Base-by-base conservation (phyloP, 64 coral and sea anemone species). In the Pachyseris speciosa region DNA sequence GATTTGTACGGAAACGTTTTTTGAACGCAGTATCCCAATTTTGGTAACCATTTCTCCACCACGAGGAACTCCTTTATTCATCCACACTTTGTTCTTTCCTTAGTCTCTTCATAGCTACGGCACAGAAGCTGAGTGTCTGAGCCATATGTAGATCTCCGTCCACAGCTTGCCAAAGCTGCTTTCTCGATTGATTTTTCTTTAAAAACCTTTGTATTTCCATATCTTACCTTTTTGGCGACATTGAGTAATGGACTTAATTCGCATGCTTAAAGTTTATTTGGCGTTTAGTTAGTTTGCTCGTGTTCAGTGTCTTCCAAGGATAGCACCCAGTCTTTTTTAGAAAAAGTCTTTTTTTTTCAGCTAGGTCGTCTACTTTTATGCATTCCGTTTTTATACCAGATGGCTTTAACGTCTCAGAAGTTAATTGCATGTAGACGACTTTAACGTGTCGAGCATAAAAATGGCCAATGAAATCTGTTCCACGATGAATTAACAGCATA, bases 1-100 rank as follows among this genome's bases (percentile, higher is more conserved):
- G 51, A 85, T 92, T 92, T 85, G 73, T 72, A 41, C 69, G 10
- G 69, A 85, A 92, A 25, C 80, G 80, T 83, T 92, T 92, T 92
- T 92, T 92, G 70, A 92, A 92, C 31, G 70, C 68, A 49, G 33
- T 63, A n/a, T 86, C 39, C 90, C 83, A 86, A 78, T 77, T 92
- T 75, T 28, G 49, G 70, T 92, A 92, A 50, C 71, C 90, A 50
- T 85, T 66, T 76, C 43, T 86, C 81, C 90, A 86, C 53, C 90
- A 86, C 58, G 58, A 24, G 42, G 57, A 74, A 85, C 59, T 50
- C 44, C 90, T 92, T 41, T 75, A 12, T 85, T 92, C 83, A 49
- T 92, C 90, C n/a, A 43, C 3, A 64, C 26, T n/a, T 75, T 83
- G 24, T 75, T 74, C 80, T 38, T 86, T 86, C 26, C 90, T 75